Base-by-base conservation (phyloP, 2,113 vertebrate species). In the Leucopsar rothschildi region DNA sequence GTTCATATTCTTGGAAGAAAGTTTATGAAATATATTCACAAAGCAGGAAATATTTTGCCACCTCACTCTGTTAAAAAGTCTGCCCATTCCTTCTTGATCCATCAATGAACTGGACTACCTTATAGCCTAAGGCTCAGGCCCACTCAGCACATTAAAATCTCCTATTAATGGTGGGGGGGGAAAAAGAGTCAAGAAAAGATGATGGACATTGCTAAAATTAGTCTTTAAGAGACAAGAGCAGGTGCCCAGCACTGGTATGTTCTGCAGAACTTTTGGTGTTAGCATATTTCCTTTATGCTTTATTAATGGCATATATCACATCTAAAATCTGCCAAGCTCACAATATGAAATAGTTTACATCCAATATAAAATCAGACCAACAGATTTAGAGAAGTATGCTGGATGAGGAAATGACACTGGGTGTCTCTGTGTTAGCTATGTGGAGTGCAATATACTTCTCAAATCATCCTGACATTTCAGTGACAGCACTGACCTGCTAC, bases 401-500 rank as follows among this genome's bases (percentile, higher is more conserved):
- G 47, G 73, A 68, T 69, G 42, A 80, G 35, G 44, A 87, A 80
- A 70, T 70, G 66, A 45, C 77, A 57, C 60, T 15, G 27, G 75
- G 66, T 47, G 39, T 72, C 20, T 23, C 5, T 44, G 31, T 0
- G 0, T 53, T 81, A 64, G 20, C 68, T 52, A 8, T 63, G 20
- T 21, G 18, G 76, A 77, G 12, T 63, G 44, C n/a, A 57, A 13
- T 10, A 2, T 4, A 7, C 28, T 49, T 85, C n/a, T 89, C 33
- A 53, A 12, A 73, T 93, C 90, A 73, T 35, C 72, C 37, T 93
- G 89, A 95, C 40, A 83, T 88, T 85, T 94, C 25, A n/a, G 27
- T 55, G 55, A 82, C 77, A 78, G 52, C 23, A 77, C 11, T 96
- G 53, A 44, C 33, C 65, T 82, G 63, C 44, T 88, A 39, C 40